These are phyloP conservation scores for Aphidius ervi DNA, from an alignment of 1,140 invertebrate genomes.

Conservation along the genomic window DNA sequence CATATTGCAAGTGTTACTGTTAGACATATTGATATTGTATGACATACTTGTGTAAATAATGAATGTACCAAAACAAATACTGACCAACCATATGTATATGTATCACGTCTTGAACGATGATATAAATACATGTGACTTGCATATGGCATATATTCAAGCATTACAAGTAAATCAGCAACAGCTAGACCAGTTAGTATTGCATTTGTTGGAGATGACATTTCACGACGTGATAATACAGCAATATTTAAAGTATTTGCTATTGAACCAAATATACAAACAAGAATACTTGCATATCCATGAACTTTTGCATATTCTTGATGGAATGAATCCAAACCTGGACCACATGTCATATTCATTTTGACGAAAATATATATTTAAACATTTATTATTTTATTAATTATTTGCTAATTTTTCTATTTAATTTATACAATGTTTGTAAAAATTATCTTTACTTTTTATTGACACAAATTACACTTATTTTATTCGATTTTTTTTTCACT, in stretches of 20 bases:
- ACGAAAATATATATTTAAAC: too few relatives aligned
- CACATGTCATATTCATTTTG: conserved; percentile 38
- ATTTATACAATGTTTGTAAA: too few relatives aligned
- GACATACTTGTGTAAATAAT: conserved; percentile 78
- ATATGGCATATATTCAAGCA: conserved; percentile 91
- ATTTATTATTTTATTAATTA: too few relatives aligned
- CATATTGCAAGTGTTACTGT: conserved; percentile 89
- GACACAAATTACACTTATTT: too few relatives aligned
- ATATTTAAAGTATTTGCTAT: conserved; percentile 92
- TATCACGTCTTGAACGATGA: conserved; percentile 55
- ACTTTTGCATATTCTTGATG: conserved; percentile 50
- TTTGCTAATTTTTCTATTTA: too few relatives aligned
- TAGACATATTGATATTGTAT: conserved; percentile 90
- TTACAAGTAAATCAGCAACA: conserved; percentile 85
- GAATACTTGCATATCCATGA: conserved; percentile 70
- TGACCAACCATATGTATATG: conserved; percentile 72
- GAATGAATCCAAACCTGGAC: conserved; percentile 46
- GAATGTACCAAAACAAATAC: conserved; percentile 80
- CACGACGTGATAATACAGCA: conserved; percentile 82
- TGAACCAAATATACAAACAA: conserved; percentile 88
- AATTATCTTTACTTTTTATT: too few relatives aligned
- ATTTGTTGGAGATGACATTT: conserved; percentile 92
- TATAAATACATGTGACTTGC: conserved; percentile 75
- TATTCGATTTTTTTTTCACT: too few relatives aligned
- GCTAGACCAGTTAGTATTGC: conserved; percentile 87